phyloP scores from a whole-genome alignment of 2,113 vertebrate genomes.

The Larimichthys polyactis region DNA sequence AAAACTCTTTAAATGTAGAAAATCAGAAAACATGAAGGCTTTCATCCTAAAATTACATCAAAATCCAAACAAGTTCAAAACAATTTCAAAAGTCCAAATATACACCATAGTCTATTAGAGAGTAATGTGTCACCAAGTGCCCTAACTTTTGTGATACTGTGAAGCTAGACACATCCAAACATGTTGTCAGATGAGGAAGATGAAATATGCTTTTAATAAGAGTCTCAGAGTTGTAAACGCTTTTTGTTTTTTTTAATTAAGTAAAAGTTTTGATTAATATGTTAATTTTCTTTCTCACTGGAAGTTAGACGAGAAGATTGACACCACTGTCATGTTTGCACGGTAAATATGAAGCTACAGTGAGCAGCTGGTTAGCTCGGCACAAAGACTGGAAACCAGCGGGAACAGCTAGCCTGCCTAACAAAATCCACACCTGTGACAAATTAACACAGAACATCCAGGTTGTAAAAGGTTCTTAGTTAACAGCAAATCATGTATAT shows the following conservation, averaged over 20 bases:
- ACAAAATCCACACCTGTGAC: not conserved
- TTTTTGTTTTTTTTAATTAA: too few relatives aligned
- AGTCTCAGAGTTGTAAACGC: not conserved
- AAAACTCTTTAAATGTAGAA: not conserved
- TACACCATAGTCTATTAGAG: not conserved
- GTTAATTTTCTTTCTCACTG: not conserved
- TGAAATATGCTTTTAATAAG: not conserved
- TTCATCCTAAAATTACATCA: not conserved
- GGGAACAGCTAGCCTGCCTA: not conserved
- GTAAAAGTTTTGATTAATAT: too few relatives aligned
- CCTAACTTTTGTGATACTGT: not conserved
- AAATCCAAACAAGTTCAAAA: too few relatives aligned
- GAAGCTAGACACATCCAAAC: not conserved
- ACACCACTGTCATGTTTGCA: not conserved
- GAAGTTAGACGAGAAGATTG: not conserved
- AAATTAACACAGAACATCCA: not conserved
- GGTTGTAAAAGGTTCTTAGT: not conserved
- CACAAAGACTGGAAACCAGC: not conserved
- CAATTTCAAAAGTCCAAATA: conserved; percentile 16
- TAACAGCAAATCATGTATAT: not conserved
- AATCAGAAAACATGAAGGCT: not conserved
- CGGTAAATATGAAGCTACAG: not conserved
- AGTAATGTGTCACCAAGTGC: not conserved
- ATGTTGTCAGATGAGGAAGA: not conserved
- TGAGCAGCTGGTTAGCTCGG: not conserved